Evolutionary conservation across 2,113 vertebrate genomes (phyloP).

Genomic region (Cheirogaleus medius): DNA sequence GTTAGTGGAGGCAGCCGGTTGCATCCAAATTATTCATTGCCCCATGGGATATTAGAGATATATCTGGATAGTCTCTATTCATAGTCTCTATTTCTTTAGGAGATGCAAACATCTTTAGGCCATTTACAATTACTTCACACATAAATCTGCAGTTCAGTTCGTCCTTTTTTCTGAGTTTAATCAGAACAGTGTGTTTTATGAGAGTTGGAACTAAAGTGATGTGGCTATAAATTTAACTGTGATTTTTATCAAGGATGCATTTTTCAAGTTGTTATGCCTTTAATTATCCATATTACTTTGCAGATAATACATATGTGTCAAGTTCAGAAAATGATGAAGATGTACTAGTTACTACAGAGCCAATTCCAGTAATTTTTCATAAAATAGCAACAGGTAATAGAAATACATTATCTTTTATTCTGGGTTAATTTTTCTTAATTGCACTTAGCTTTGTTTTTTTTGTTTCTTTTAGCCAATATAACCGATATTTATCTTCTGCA

Average conservation of each 20-base stretch:
- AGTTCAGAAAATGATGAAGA: slow-evolving; percentile 95
- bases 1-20: neutral
- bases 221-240: neutral
- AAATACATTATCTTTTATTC: neutral
- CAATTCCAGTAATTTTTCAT: slow-evolving; percentile 94
- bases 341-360: slow-evolving; percentile 93
- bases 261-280: neutral
- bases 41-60: neutral
- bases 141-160: neutral
- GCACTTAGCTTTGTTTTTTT: neutral
- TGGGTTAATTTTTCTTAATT: neutral
- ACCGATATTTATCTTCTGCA: neutral
- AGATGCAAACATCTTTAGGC: neutral
- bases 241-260: neutral
- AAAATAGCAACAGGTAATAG: slow-evolving; percentile 92
- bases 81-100: neutral
- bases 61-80: neutral
- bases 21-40: neutral
- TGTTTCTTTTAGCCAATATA: neutral
- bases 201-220: neutral
- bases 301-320: slow-evolving; percentile 94
- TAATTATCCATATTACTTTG: slow-evolving; percentile 56
- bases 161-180: neutral
- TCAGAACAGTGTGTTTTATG: neutral
- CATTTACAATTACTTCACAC: neutral